phyloP scores from a whole-genome alignment of 1,140 invertebrate genomes.

The Drosophila elegans region DNA sequence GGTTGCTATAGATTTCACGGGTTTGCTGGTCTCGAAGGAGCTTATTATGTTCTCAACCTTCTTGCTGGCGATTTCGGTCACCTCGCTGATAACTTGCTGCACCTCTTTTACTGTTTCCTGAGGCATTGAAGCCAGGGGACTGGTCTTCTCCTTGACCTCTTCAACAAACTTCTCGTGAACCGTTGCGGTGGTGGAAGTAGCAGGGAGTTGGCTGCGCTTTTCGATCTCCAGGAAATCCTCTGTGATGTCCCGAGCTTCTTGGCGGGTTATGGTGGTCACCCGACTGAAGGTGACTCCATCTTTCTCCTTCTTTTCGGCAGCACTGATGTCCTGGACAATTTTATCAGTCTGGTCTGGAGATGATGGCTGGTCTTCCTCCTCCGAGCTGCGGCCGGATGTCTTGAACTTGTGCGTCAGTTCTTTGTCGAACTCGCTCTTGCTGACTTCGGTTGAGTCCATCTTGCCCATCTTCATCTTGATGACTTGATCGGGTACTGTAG shows the following conservation, averaged over 20 bases:
- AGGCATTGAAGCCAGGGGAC: constrained; percentile 52
- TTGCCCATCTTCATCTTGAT: constrained; percentile 85
- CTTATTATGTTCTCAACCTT: constrained; percentile 74
- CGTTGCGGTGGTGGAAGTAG: constrained; percentile 41
- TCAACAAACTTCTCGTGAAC: constrained; percentile 76
- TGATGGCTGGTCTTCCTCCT: constrained; percentile 68
- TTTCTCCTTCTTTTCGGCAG: constrained; percentile 68
- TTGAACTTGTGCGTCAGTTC: constrained; percentile 82
- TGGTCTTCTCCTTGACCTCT: constrained; percentile 75
- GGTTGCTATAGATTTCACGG: constrained; percentile 16
- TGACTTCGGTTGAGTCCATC: constrained; percentile 76
- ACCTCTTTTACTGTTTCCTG: constrained; percentile 62
- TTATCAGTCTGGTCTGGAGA: constrained; percentile 65
- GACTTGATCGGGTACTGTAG: constrained; percentile 79
- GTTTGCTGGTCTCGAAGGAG: constrained; percentile 59
- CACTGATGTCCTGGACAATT: constrained; percentile 73
- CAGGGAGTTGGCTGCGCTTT: constrained; percentile 74
- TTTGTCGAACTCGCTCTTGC: constrained; percentile 83
- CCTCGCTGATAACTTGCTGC: constrained; percentile 65
- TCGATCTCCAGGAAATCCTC: constrained; percentile 78
- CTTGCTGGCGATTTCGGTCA: constrained; percentile 68
- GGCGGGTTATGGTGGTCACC: constrained; percentile 63
- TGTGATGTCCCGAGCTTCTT: constrained; percentile 73
- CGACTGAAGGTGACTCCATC: constrained; percentile 52
- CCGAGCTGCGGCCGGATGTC: constrained; percentile 75